Evolutionary conservation across 2,888 invertebrate species (phyloP).

Genomic region (Athetis lepigone): DNA sequence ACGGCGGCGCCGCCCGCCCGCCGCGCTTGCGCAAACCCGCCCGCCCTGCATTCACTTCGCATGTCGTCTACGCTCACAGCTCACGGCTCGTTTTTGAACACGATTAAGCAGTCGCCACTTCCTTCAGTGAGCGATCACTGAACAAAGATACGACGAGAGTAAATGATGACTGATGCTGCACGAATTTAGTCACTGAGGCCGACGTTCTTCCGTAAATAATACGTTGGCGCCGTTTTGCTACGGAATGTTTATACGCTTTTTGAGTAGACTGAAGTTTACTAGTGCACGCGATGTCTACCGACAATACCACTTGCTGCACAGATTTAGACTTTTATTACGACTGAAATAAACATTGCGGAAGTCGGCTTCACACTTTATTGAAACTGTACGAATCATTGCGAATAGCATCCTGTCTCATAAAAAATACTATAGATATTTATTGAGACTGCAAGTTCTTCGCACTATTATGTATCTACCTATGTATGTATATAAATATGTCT

Average conservation of each 20-base stretch:
- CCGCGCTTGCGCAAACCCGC: constrained; percentile 83
- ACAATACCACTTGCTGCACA: constrained; percentile 58
- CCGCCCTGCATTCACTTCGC: constrained; percentile 67
- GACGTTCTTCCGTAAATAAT: constrained; percentile 60
- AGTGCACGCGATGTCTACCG: constrained; percentile 56
- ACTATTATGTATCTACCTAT: constrained; percentile 24
- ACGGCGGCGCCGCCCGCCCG: constrained; percentile 77
- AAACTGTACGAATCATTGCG: constrained; percentile 42
- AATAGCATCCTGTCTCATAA: constrained; percentile 49
- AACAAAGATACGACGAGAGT: constrained; percentile 43
- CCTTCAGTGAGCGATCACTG: constrained; percentile 34
- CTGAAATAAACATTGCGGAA: constrained; percentile 62
- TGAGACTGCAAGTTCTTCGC: constrained; percentile 42
- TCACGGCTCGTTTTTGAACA: constrained; percentile 47
- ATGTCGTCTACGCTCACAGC: constrained; percentile 58
- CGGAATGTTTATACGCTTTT: constrained; percentile 53
- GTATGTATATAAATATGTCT: constrained; percentile 60
- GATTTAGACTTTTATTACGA: constrained; percentile 60
- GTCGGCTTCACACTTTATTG: constrained; percentile 49
- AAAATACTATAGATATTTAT: constrained; percentile 48
- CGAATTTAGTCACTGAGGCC: constrained; percentile 49
- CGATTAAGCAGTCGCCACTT: constrained; percentile 42
- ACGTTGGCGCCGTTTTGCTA: constrained; percentile 47
- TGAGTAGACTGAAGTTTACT: constrained; percentile 62
- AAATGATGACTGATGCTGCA: constrained; percentile 47